Evolutionary conservation across 2,888 invertebrate genomes (phyloP).

Genomic region (Torymus tubicola): DNA sequence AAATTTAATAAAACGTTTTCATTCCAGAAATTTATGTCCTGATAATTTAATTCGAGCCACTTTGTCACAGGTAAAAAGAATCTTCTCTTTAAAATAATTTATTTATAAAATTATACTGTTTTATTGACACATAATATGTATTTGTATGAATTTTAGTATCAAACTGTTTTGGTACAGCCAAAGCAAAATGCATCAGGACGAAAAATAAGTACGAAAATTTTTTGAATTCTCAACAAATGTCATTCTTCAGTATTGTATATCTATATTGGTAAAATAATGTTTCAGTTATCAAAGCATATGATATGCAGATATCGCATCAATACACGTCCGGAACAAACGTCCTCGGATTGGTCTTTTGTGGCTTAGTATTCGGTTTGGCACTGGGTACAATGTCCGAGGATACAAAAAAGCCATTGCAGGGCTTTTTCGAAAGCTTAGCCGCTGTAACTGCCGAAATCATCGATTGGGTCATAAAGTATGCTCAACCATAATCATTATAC

Average conservation of each 20-base stretch:
- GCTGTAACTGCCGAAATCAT: slow-evolving; percentile 97
- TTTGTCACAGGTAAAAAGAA: slow-evolving; percentile 77
- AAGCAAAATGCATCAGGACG: slow-evolving; percentile 5
- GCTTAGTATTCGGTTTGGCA: slow-evolving; percentile 91
- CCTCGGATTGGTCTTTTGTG: slow-evolving; percentile 89
- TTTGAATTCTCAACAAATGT: slow-evolving; percentile 22
- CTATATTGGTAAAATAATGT: no score
- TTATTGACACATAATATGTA: neutral
- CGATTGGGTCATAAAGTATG: slow-evolving; percentile 93
- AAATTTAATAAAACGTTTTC: no score
- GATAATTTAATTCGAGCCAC: slow-evolving; percentile 92
- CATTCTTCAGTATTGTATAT: no score
- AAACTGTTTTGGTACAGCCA: slow-evolving; percentile 77
- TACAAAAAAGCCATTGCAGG: slow-evolving; percentile 86
- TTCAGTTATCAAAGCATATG: slow-evolving; percentile 52
- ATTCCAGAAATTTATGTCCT: slow-evolving; percentile 86
- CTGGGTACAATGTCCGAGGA: slow-evolving; percentile 88
- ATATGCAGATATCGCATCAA: slow-evolving; percentile 84
- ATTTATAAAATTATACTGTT: neutral
- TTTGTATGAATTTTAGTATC: slow-evolving; percentile 75
- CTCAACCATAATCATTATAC: slow-evolving; percentile 8
- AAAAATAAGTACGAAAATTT: slow-evolving; percentile 15
- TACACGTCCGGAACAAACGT: slow-evolving; percentile 89
- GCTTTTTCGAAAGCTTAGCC: slow-evolving; percentile 90
- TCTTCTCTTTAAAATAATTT: slow-evolving; percentile 11